Evolutionary conservation across 2,888 invertebrate genomes (phyloP).

Genomic region (Tetanocera ferruginea): DNA sequence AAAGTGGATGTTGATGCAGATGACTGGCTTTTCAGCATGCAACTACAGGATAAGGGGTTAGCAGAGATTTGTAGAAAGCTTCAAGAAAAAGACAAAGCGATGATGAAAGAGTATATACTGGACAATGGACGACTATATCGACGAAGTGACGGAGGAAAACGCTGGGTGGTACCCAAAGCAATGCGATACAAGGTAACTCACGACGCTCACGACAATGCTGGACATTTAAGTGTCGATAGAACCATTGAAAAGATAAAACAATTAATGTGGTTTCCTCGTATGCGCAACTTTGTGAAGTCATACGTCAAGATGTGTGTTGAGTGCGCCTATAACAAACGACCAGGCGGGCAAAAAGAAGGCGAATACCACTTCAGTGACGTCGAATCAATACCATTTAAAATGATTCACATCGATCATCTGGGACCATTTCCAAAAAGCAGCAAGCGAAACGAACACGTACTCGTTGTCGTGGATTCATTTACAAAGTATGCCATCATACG

Average conservation of each 20-base stretch:
- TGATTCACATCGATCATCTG: constrained; percentile 7
- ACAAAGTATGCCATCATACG: no score
- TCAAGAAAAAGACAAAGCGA: neutral
- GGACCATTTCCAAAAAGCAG: constrained; percentile 5
- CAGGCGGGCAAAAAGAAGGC: neutral
- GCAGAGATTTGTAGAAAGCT: neutral
- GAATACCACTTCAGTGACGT: constrained; percentile 5
- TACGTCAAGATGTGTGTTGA: neutral
- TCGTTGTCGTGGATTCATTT: neutral
- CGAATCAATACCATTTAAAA: no score
- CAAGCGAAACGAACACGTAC: neutral
- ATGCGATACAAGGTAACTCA: no score
- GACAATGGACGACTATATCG: neutral
- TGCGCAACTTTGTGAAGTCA: no score
- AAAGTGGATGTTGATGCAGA: neutral
- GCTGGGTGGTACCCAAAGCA: no score
- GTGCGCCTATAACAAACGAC: neutral
- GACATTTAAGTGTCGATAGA: neutral
- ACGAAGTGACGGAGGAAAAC: no score
- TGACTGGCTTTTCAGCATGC: constrained; percentile 30
- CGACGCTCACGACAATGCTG: neutral
- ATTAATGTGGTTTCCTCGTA: no score
- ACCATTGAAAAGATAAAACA: neutral
- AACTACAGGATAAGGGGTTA: constrained; percentile 9
- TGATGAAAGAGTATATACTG: neutral